A percentile compares a stretch with the other conserved stretches of the same genome.
Evolutionary conservation across 1,140 invertebrate species (phyloP).

Genomic region (Sycophaga agraensis): DNA sequence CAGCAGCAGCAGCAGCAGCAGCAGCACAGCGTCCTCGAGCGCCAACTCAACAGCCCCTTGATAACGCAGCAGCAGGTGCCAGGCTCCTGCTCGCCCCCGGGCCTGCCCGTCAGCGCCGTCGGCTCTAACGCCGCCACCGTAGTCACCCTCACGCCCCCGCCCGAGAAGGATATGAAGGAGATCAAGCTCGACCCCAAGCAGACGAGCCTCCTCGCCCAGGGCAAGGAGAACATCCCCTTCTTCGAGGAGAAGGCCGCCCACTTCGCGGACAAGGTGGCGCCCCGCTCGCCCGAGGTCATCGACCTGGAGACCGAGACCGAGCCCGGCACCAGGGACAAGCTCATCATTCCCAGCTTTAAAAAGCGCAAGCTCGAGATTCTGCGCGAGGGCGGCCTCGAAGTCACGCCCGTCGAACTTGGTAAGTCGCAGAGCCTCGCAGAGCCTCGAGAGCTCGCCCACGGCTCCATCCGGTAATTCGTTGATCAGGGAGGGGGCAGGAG

Average conservation of each 20-base stretch:
- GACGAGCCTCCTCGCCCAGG: slow-evolving; percentile 53
- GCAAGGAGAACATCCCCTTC: slow-evolving; percentile 62
- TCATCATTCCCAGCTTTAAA: slow-evolving; percentile 60
- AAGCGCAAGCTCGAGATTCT: slow-evolving; percentile 74
- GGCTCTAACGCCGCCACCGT: slow-evolving; percentile 51
- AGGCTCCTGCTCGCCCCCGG: slow-evolving; percentile 42
- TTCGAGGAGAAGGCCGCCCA: slow-evolving; percentile 50
- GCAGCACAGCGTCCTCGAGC: slow-evolving; percentile 49
- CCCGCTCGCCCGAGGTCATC: slow-evolving; percentile 67
- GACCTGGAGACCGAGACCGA: slow-evolving; percentile 60
- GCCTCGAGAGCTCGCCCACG: too few species aligned
- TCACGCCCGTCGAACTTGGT: slow-evolving; percentile 63
- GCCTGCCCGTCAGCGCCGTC: slow-evolving; percentile 42
- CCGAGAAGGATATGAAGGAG: slow-evolving; percentile 53
- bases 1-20: too few species aligned
- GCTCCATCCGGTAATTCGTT: too few species aligned
- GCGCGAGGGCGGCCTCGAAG: slow-evolving; percentile 71
- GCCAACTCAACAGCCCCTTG: slow-evolving; percentile 52
- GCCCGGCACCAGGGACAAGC: slow-evolving; percentile 43
- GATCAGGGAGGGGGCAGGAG: too few species aligned
- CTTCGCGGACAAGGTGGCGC: slow-evolving; percentile 45
- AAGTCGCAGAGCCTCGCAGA: too few species aligned
- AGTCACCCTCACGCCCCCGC: slow-evolving; percentile 50
- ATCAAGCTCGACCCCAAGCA: slow-evolving; percentile 51
- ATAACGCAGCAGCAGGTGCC: slow-evolving; percentile 44